Evolutionary conservation across 2,888 invertebrate species (phyloP).

Genomic region (Ganaspis brasiliensis): DNA sequence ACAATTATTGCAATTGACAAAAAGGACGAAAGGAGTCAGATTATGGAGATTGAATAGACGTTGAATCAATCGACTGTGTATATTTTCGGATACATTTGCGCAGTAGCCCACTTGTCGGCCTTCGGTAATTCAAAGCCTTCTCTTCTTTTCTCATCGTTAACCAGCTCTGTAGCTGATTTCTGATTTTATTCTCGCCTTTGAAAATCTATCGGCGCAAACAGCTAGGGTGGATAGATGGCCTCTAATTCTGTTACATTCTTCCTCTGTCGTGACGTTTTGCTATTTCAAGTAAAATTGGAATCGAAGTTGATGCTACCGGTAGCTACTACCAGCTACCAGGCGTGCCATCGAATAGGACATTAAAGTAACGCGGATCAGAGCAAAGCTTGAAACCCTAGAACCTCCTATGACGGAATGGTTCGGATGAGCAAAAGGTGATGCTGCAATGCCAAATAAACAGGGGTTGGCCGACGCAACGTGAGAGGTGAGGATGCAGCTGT

Average conservation of each 20-base stretch:
- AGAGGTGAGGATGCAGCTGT: conserved; percentile 60
- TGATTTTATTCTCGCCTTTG: conserved; percentile 58
- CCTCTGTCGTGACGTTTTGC: conserved; percentile 40
- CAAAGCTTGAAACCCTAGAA: conserved; percentile 70
- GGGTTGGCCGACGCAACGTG: conserved; percentile 54
- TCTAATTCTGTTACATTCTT: conserved; percentile 63
- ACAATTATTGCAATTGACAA: too few relatives aligned
- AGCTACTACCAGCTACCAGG: too few relatives aligned
- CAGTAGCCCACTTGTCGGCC: conserved; percentile 34
- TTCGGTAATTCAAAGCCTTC: conserved; percentile 40
- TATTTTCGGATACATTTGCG: conserved; percentile 44
- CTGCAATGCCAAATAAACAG: conserved; percentile 52
- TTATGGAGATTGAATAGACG: conserved; percentile 26
- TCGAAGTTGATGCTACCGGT: background rate
- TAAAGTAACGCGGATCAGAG: conserved; percentile 51
- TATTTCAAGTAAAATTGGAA: conserved; percentile 24
- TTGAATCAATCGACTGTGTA: conserved; percentile 35
- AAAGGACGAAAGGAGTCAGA: conserved; percentile 1
- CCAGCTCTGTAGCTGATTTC: conserved; percentile 30
- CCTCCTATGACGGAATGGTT: conserved; percentile 66
- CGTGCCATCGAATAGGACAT: conserved; percentile 49
- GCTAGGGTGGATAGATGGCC: conserved; percentile 51
- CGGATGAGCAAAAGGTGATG: conserved; percentile 69
- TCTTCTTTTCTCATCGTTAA: conserved; percentile 29
- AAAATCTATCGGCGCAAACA: conserved; percentile 64